Conservation (phyloP, 2,888 invertebrate genomes). For the Meghimatium bilineatum region DNA sequence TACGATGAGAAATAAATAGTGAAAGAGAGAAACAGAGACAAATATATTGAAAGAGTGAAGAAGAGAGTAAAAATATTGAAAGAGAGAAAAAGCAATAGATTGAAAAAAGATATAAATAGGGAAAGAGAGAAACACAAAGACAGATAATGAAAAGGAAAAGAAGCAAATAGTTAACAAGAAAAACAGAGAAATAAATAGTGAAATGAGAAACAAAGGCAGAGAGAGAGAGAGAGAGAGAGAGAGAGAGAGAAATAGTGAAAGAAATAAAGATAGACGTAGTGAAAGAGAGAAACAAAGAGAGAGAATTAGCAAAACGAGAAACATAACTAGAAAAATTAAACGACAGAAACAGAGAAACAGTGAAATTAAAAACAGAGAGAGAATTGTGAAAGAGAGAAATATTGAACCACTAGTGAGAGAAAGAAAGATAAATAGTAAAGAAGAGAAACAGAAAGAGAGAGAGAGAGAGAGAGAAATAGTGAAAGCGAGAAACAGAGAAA, state of each 20-base stretch:
- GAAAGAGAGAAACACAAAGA: neutral
- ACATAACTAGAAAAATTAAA: no score
- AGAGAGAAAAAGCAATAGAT: no score
- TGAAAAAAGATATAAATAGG: no score
- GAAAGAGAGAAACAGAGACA: conserved; percentile 16
- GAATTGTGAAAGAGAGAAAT: no score
- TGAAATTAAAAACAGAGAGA: no score
- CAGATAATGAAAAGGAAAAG: neutral
- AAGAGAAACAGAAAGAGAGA: no score
- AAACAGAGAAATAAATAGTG: neutral
- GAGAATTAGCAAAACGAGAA: neutral
- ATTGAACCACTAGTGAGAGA: no score
- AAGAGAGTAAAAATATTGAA: neutral
- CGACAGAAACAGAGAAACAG: no score
- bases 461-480: neutral
- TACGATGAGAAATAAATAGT: conserved; percentile 3
- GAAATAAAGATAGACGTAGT: neutral
- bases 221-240: neutral
- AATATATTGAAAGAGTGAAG: neutral
- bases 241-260: neutral
- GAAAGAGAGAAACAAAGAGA: neutral
- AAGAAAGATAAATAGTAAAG: no score
- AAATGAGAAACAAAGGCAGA: neutral
- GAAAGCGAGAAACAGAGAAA: neutral
- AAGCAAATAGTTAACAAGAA: neutral